phyloP scores from a whole-genome alignment of 2,113 vertebrate species.

The Heterochromis multidens region DNA sequence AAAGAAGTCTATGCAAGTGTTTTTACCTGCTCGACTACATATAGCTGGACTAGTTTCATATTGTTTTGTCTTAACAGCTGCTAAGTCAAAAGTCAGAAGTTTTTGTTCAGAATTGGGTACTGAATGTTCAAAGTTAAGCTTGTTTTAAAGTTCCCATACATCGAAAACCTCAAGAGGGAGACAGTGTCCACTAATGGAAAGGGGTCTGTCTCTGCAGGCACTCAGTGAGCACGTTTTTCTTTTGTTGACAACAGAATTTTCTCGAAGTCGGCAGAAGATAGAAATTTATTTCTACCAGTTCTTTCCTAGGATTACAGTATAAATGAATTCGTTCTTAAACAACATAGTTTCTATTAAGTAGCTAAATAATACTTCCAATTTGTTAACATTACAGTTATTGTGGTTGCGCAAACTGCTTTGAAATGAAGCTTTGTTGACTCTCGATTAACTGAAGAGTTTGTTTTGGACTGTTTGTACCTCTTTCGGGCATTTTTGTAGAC shows the following conservation, averaged over 20 bases:
- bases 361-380: too few relatives aligned
- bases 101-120: background rate
- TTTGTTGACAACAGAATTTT: background rate
- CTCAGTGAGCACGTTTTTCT: background rate
- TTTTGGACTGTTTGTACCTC: too few relatives aligned
- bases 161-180: slow-evolving; percentile 55
- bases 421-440: rapidly evolving
- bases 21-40: background rate
- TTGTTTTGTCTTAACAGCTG: background rate
- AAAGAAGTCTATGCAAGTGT: background rate
- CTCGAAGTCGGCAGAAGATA: background rate
- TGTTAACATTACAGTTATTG: rapidly evolving
- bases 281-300: background rate
- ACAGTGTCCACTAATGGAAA: background rate
- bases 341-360: background rate
- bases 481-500: background rate
- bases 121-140: background rate
- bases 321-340: background rate
- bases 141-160: background rate
- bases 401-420: background rate
- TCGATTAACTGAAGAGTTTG: background rate
- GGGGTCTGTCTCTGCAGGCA: too few relatives aligned
- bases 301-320: background rate
- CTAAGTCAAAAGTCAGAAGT: background rate
- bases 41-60: background rate